Conservation (phyloP, 2,113 vertebrate species). For the Megaceryle maxima region DNA sequence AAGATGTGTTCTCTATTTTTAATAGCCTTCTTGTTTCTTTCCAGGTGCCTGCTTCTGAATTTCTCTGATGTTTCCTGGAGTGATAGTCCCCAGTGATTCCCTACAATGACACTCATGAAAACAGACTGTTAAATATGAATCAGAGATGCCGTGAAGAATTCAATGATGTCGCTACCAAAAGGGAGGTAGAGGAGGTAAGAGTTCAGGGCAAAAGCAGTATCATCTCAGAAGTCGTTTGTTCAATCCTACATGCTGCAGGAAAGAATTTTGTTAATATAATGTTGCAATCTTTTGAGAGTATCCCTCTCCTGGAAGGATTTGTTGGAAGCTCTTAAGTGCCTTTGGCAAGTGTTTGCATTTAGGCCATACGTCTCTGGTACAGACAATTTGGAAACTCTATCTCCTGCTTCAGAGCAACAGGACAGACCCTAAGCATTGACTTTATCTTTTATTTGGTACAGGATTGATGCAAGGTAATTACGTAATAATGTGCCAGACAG, state of each 20-base stretch:
- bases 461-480: background rate
- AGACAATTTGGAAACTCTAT: background rate
- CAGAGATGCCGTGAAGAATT: conserved; percentile 38
- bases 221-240: background rate
- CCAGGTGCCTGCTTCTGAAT: background rate
- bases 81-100: background rate
- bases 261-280: background rate
- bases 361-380: background rate
- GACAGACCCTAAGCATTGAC: background rate
- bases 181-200: background rate
- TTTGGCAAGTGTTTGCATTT: background rate
- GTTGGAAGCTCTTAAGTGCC: background rate
- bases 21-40: background rate
- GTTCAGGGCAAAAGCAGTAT: background rate
- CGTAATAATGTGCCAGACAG: background rate
- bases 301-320: background rate
- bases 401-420: background rate
- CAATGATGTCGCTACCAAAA: background rate
- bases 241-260: background rate
- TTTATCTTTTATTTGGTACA: background rate
- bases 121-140: conserved; percentile 41
- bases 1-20: background rate
- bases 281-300: background rate
- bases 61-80: background rate
- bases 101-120: background rate